A percentile compares a stretch with the other conserved stretches of the same genome.
These are phyloP conservation scores for Xenops minutus DNA, from an alignment of 2,797 vertebrate genomes.

Conservation along the genomic window DNA sequence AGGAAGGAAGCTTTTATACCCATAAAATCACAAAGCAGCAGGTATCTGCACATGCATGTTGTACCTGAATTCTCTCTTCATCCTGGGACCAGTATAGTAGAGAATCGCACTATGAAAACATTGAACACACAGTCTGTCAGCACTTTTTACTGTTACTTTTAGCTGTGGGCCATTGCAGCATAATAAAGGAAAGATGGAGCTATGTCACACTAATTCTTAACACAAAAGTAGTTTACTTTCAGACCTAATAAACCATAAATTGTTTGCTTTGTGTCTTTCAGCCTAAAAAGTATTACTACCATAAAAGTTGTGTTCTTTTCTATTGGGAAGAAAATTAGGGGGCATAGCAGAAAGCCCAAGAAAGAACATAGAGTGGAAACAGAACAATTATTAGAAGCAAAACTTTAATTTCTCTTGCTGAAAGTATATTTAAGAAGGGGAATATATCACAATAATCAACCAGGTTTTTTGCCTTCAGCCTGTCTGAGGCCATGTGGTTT, in stretches of 20 bases:
- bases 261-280: constrained; percentile 18
- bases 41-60: neutral
- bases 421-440: constrained; percentile 53
- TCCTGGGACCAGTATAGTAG: neutral
- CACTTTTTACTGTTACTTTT: neutral
- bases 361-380: neutral
- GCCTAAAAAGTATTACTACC: neutral
- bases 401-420: constrained; percentile 30
- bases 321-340: neutral
- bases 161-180: neutral
- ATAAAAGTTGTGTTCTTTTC: neutral
- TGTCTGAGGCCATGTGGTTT: constrained; percentile 72
- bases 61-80: neutral
- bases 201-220: neutral
- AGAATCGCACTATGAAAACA: neutral
- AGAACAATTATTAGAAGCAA: neutral
- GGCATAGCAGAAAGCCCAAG: neutral
- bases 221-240: neutral
- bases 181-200: neutral
- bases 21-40: neutral
- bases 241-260: neutral
- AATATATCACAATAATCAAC: constrained; percentile 68
- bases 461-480: constrained; percentile 70
- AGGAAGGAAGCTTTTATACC: neutral
- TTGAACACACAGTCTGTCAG: neutral